Percentiles rank a stretch among this genome's conserved stretches.
Evolutionary conservation across 2,888 invertebrate genomes (phyloP).

Genomic region (Silvanus unidentatus): DNA sequence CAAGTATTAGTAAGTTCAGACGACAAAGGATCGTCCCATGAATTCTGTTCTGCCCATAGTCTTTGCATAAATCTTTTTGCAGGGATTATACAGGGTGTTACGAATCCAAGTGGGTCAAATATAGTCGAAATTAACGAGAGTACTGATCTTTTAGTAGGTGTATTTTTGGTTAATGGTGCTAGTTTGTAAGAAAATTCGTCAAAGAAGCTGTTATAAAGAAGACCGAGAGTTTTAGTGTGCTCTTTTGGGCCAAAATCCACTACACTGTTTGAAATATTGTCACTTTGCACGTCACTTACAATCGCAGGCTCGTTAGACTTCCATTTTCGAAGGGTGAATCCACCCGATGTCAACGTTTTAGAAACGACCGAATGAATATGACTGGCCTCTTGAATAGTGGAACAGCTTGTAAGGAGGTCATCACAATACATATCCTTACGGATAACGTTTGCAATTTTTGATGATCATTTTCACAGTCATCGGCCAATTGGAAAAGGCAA

Average conservation of each 20-base stretch:
- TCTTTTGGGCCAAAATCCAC: background rate
- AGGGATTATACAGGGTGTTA: conserved; percentile 10
- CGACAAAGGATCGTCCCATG: conserved; percentile 10
- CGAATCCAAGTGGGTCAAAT: conserved; percentile 16
- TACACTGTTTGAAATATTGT: background rate
- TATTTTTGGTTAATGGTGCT: background rate
- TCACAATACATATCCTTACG: conserved; percentile 9
- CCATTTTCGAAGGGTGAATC: conserved; percentile 8
- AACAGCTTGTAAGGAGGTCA: conserved; percentile 7
- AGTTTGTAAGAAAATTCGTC: background rate
- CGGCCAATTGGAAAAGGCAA: conserved; percentile 7
- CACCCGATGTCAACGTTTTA: background rate
- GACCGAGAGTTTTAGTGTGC: background rate
- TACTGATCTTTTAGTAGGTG: conserved; percentile 1
- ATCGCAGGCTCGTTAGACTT: conserved; percentile 3
- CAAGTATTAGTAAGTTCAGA: background rate
- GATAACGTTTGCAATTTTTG: conserved; percentile 1
- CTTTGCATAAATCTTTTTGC: conserved; percentile 18
- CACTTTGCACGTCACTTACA: background rate
- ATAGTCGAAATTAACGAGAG: conserved; percentile 8
- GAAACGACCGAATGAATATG: background rate
- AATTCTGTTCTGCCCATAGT: conserved; percentile 13
- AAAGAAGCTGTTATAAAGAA: background rate
- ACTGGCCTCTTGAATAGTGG: conserved; percentile 3
- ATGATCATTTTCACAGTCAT: background rate